These are phyloP conservation scores for Macrosteles quadrilineatus DNA, from an alignment of 1,140 invertebrate species.

Conservation along the genomic window DNA sequence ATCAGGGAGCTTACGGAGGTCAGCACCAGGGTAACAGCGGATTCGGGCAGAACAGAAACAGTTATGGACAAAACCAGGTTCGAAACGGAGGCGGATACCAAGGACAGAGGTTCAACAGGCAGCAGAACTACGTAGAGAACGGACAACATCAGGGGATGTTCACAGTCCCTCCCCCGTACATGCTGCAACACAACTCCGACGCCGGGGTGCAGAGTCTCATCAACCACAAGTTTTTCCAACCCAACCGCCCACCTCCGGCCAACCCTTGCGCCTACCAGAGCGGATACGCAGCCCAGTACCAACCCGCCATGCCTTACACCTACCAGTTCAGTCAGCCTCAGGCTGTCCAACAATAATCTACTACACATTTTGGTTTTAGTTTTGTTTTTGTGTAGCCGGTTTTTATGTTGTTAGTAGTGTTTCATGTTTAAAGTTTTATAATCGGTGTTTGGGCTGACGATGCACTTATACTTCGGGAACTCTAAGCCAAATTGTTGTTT, in stretches of 20 bases:
- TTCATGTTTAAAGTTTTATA: conserved; percentile 29
- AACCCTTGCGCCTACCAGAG: conserved; percentile 60
- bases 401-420: conserved; percentile 12
- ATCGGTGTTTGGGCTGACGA: conserved; percentile 36
- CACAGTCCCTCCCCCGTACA: conserved; percentile 55
- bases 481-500: background rate
- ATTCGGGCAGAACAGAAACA: conserved; percentile 13
- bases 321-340: conserved; percentile 42
- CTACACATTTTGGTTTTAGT: conserved; percentile 18
- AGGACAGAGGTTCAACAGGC: conserved; percentile 47
- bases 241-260: conserved; percentile 53
- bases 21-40: conserved; percentile 34
- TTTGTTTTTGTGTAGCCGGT: conserved; percentile 21
- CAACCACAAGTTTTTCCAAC: conserved; percentile 64
- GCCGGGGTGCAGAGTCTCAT: conserved; percentile 58
- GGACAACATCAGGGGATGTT: conserved; percentile 52
- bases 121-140: conserved; percentile 41
- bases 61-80: conserved; percentile 39
- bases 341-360: conserved; percentile 44
- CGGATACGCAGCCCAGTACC: conserved; percentile 26
- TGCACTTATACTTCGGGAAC: background rate
- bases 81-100: conserved; percentile 45
- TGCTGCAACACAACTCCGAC: conserved; percentile 55
- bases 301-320: conserved; percentile 38
- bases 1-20: conserved; percentile 38